Percentiles rank a stretch among this genome's conserved stretches.
Evolutionary conservation across 1,140 invertebrate genomes (phyloP).

Genomic region (Onthophagus taurus): DNA sequence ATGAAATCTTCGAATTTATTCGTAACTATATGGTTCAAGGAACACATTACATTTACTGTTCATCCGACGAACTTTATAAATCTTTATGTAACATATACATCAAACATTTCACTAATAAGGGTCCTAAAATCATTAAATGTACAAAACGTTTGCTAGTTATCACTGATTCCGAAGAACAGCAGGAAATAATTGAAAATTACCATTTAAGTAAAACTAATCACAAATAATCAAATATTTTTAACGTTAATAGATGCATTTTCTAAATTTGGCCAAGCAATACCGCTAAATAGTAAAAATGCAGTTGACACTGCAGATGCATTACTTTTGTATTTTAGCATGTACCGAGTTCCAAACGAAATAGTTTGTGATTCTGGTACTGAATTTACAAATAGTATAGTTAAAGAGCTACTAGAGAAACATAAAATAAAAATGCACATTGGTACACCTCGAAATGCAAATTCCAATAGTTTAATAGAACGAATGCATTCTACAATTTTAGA

Average conservation of each 20-base stretch:
- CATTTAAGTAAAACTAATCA: conserved; percentile 11
- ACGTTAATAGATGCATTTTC: conserved; percentile 8
- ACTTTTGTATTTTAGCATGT: conserved; percentile 6
- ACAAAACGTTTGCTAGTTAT: neutral
- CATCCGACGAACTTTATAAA: no score
- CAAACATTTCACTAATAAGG: neutral
- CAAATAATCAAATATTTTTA: neutral
- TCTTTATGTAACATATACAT: neutral
- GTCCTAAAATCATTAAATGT: neutral
- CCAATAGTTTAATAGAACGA: neutral
- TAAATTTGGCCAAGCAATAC: conserved; percentile 5
- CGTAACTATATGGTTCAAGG: no score
- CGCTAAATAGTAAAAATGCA: conserved; percentile 10
- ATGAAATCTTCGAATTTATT: no score
- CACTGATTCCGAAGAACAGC: neutral
- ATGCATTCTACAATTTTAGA: neutral
- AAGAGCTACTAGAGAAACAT: conserved; percentile 39
- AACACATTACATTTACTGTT: no score
- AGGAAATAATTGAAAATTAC: conserved; percentile 8
- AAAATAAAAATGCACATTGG: conserved; percentile 37
- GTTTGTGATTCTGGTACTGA: conserved; percentile 6
- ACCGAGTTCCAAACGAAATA: conserved; percentile 7
- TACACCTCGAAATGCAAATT: conserved; percentile 5
- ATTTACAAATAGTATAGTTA: conserved; percentile 15
- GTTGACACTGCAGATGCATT: conserved; percentile 5